Evolutionary conservation across 2,113 vertebrate genomes (phyloP).

Genomic region (Natator depressus): DNA sequence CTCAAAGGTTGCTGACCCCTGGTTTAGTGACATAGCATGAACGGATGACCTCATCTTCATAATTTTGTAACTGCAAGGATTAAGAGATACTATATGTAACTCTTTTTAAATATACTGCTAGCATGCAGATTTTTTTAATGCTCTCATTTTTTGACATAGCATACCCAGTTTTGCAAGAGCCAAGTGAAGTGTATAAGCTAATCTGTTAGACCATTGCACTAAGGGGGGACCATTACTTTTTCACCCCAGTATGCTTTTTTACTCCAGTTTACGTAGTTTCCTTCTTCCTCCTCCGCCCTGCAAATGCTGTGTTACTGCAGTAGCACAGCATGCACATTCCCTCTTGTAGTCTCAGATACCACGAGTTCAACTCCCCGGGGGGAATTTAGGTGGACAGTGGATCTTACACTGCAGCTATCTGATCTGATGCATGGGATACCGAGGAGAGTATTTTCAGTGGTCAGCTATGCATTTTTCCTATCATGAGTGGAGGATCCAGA

Average conservation of each 20-base stretch:
- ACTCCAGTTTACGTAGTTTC: neutral
- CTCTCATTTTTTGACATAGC: neutral
- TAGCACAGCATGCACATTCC: neutral
- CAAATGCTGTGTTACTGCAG: neutral
- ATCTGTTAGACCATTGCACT: neutral
- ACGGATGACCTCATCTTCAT: conserved; percentile 13
- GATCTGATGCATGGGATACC: conserved; percentile 14
- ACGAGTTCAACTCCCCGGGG: neutral
- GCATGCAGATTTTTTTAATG: neutral
- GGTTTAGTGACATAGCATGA: conserved; percentile 9
- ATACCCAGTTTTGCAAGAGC: neutral
- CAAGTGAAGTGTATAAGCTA: neutral
- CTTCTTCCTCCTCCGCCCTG: neutral
- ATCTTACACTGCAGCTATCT: conserved; percentile 11
- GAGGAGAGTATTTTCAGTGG: conserved; percentile 12
- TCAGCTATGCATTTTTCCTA: conserved; percentile 32
- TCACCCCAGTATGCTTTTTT: neutral
- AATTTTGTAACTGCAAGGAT: conserved; percentile 21
- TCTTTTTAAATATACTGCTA: neutral
- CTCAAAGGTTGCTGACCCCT: neutral
- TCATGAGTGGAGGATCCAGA: conserved; percentile 5
- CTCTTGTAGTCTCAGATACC: neutral
- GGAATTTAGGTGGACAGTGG: neutral
- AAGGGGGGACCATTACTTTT: neutral
- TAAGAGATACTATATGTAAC: neutral